These are phyloP conservation scores for Hirudo medicinalis DNA, from an alignment of 1,140 invertebrate species.

Conservation along the genomic window DNA sequence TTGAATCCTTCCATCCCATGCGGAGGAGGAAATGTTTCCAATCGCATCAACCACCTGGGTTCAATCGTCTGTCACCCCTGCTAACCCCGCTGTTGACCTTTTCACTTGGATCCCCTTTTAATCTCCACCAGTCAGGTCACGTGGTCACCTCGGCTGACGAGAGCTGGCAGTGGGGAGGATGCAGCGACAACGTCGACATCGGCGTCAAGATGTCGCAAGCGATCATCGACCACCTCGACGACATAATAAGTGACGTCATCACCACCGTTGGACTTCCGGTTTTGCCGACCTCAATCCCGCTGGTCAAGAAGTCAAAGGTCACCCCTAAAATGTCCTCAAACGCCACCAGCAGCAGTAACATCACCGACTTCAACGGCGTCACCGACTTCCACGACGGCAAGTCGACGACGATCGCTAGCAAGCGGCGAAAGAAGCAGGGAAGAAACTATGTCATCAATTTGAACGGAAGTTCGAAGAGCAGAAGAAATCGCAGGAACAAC, in stretches of 20 bases:
- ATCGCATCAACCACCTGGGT: no score
- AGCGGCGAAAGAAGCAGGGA: not conserved
- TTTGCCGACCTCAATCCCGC: not conserved
- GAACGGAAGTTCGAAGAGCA: not conserved
- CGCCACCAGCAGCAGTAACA: not conserved
- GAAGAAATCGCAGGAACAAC: not conserved
- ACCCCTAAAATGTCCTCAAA: not conserved
- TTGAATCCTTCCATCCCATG: no score
- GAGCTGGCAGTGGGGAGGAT: conserved; percentile 69
- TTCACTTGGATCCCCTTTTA: not conserved
- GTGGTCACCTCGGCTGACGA: conserved; percentile 1
- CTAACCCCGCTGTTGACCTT: no score
- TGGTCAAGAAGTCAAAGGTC: not conserved
- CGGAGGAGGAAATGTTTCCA: no score
- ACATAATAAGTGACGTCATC: not conserved
- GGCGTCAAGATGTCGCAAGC: conserved; percentile 76
- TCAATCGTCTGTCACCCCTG: no score
- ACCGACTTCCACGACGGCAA: not conserved
- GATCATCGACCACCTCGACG: conserved; percentile 3
- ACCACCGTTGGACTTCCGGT: not conserved
- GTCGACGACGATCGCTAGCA: no score
- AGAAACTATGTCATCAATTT: not conserved
- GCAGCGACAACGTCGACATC: conserved; percentile 85
- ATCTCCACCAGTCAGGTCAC: not conserved
- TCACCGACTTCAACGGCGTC: not conserved